Conservation (phyloP, 2,888 invertebrate species). For the Blera fallax region DNA sequence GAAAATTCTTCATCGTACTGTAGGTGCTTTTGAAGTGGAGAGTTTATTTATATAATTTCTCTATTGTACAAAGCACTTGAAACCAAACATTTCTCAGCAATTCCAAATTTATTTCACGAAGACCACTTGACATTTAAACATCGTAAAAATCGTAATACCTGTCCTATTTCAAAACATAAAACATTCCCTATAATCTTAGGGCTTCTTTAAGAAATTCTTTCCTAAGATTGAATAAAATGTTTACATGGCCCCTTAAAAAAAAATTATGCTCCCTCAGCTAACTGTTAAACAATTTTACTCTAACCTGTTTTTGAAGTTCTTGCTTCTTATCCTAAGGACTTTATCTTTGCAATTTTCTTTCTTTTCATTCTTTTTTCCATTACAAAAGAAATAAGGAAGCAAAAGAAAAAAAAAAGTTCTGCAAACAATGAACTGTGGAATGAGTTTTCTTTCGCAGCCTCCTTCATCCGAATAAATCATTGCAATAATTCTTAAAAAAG, state of each 20-base stretch:
- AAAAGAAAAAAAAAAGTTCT: neutral
- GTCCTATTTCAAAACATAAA: neutral
- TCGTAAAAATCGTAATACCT: neutral
- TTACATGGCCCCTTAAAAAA: neutral
- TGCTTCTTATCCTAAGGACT: neutral
- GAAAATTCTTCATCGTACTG: neutral
- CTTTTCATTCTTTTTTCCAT: neutral
- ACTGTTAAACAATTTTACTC: neutral
- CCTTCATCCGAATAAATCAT: conserved; percentile 23
- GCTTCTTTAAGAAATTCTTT: neutral
- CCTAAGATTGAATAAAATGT: neutral
- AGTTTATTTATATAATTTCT: neutral
- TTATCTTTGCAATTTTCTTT: neutral
- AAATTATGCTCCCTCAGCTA: neutral
- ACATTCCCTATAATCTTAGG: neutral
- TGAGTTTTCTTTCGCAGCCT: neutral
- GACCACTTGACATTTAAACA: neutral
- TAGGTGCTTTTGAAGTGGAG: neutral
- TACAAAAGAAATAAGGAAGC: neutral
- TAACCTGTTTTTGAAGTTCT: neutral
- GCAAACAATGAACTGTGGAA: neutral
- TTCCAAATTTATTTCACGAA: neutral
- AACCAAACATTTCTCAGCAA: neutral
- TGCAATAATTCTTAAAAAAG: conserved; percentile 24
- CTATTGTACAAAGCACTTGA: neutral